Percentiles rank a stretch among this genome's conserved stretches.
Evolutionary conservation across 2,797 vertebrate genomes (phyloP).

Genomic region (Pseudochromis fuscus): DNA sequence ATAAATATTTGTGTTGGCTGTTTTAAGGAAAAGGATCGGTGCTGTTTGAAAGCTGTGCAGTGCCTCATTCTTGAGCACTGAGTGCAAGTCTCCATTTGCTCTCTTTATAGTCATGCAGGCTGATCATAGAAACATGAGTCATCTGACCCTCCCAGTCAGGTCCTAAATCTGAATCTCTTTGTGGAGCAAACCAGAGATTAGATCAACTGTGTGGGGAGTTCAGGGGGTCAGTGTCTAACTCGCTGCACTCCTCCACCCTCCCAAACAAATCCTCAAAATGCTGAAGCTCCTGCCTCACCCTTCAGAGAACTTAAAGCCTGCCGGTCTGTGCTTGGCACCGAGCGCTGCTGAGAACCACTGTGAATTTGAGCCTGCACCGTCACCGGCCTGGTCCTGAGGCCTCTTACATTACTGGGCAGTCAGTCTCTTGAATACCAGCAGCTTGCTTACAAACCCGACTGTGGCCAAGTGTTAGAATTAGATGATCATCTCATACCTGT

Average conservation of each 20-base stretch:
- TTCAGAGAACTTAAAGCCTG: not conserved
- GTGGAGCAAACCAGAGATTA: constrained; percentile 69
- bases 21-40: constrained; percentile 34
- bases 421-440: constrained; percentile 62
- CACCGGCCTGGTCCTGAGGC: constrained; percentile 55
- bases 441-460: constrained; percentile 59
- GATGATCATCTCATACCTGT: constrained; percentile 46
- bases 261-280: constrained; percentile 47
- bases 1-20: constrained; percentile 27
- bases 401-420: constrained; percentile 69
- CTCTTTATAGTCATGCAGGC: constrained; percentile 81
- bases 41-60: constrained; percentile 48
- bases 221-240: constrained; percentile 60
- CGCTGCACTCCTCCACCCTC: constrained; percentile 43
- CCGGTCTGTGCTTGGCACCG: constrained; percentile 57
- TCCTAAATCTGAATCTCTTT: constrained; percentile 78
- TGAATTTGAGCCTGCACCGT: constrained; percentile 76
- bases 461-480: constrained; percentile 48
- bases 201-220: constrained; percentile 61
- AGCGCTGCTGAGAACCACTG: constrained; percentile 52
- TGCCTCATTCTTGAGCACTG: constrained; percentile 67
- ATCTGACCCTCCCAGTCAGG: constrained; percentile 79
- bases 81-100: constrained; percentile 77
- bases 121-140: constrained; percentile 85
- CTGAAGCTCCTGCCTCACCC: constrained; percentile 26